Evolutionary conservation across 64 coral and sea anemone species (phyloP).

Genomic region (Porites lutea): DNA sequence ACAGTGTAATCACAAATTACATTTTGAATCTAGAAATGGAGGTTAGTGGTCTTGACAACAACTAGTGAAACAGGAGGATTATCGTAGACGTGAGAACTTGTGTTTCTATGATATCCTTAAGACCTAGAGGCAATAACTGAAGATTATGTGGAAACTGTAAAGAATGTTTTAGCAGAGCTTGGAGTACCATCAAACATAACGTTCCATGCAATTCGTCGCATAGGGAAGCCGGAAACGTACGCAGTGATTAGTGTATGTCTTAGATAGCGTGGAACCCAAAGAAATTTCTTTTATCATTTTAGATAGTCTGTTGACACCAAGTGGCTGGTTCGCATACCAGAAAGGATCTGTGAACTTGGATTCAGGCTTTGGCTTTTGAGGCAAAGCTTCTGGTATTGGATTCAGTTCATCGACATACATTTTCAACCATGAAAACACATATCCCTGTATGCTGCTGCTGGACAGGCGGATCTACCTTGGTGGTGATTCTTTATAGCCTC

Average conservation of each 20-base stretch:
- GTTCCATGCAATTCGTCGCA: too few relatives aligned
- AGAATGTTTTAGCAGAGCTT: too few relatives aligned
- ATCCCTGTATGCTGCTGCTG: background rate
- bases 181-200: too few relatives aligned
- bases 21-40: too few relatives aligned
- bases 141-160: too few relatives aligned
- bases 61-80: too few relatives aligned
- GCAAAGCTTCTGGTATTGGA: conserved; percentile 11
- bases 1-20: too few relatives aligned
- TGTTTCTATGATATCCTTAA: too few relatives aligned
- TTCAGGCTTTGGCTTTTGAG: conserved; percentile 1
- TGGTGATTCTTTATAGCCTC: conserved; percentile 1
- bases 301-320: background rate
- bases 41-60: too few relatives aligned
- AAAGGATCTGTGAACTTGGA: background rate
- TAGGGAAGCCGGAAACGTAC: too few relatives aligned
- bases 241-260: conserved; percentile 14
- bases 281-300: background rate
- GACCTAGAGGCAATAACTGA: too few relatives aligned
- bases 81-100: too few relatives aligned
- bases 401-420: conserved; percentile 10
- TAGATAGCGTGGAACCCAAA: background rate
- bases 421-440: background rate
- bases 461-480: background rate
- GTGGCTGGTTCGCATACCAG: background rate